Evolutionary conservation across 1,140 invertebrate species (phyloP).

Genomic region (Octopus bimaculoides): DNA sequence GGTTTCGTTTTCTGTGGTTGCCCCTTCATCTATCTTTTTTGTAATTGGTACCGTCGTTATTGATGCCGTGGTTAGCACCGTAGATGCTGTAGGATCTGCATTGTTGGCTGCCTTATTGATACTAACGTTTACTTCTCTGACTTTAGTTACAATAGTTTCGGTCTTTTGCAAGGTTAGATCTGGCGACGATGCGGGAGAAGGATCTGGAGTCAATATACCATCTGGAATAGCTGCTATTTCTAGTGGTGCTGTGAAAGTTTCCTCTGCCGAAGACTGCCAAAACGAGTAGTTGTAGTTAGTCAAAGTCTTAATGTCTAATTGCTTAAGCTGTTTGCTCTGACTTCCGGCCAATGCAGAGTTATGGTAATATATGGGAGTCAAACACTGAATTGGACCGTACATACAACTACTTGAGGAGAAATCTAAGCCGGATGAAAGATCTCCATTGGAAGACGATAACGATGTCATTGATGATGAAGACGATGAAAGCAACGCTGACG

Average conservation of each 20-base stretch:
- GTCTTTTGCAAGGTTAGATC: slow-evolving; percentile 16
- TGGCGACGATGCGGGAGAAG: slow-evolving; percentile 46
- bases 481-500: not conserved
- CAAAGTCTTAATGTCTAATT: slow-evolving; percentile 13
- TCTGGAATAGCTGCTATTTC: slow-evolving; percentile 32
- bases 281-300: slow-evolving; percentile 11
- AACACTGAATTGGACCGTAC: slow-evolving; percentile 18
- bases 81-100: no score
- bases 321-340: slow-evolving; percentile 10
- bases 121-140: not conserved
- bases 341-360: slow-evolving; percentile 11
- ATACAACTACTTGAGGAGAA: slow-evolving; percentile 15
- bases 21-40: not conserved
- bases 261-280: not conserved
- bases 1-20: slow-evolving; percentile 21
- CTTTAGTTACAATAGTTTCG: not conserved
- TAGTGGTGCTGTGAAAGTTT: not conserved
- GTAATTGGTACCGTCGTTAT: slow-evolving; percentile 20
- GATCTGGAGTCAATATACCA: slow-evolving; percentile 47
- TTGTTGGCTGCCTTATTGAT: no score
- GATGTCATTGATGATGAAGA: not conserved
- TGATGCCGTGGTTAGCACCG: no score
- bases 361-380: slow-evolving; percentile 17
- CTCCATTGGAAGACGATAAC: slow-evolving; percentile 3
- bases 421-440: slow-evolving; percentile 3